Base-by-base conservation (phyloP, 2,797 vertebrate genomes). In the Rhinoraja longicauda region DNA sequence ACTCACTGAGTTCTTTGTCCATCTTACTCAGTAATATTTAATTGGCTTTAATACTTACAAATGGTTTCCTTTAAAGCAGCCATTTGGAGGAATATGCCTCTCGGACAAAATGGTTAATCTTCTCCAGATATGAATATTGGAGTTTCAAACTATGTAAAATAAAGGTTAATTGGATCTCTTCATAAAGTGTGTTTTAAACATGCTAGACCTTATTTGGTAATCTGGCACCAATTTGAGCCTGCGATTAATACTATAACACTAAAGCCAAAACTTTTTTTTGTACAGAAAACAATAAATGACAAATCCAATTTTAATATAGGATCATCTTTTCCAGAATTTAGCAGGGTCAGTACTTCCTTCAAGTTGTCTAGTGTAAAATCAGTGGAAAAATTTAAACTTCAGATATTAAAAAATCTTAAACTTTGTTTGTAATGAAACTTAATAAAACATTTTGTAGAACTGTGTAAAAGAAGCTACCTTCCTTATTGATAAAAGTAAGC, bases 271-370 rank as follows among this genome's bases (percentile, higher is more conserved):
- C 29, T 26, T 72, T 45, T 70, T 70, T 91, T 75, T 91, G 64
- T 92, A 73, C 72, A 75, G 90, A 29, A 90, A 72, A 90, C 45
- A 70, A 36, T 70, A 72, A 90, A 91, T 91, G 90, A 73, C 90
- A 91, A 91, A 73, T 70, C 90, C 90, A 91, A 91, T 91, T 91
- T 92, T 75, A 73, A 75, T 39, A 53, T 92, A 75, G 90, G 67
- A 92, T 92, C 90, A 75, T 36, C 73, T 75, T 75, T 92, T 72
- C 67, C 90, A 75, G 90, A 92, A 36, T 53, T 92, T 53, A 92
- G 36, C 90, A 92, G 70, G 67, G 70, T 92, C 90, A 72, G 90
- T 92, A 92, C 90, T 92, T 92, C 90, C 90, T 92, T 92, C 90
- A 92, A 45, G 21, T 75, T 92, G 72, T 75, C 67, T 92, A 26